Evolutionary conservation across 2,888 invertebrate species (phyloP).

Genomic region (Drosophila barbarae): DNA sequence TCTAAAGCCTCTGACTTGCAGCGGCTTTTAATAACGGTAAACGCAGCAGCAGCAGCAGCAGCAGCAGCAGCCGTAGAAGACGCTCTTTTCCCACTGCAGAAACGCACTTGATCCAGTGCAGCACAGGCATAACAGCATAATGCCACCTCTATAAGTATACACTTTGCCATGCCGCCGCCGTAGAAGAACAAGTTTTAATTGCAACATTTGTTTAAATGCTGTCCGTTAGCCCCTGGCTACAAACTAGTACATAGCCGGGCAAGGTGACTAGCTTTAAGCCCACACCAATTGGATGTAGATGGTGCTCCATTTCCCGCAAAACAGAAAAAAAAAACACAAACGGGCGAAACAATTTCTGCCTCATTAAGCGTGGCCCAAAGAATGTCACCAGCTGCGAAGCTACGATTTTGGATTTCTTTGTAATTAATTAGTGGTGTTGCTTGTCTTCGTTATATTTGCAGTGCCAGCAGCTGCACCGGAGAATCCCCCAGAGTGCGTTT

Average conservation of each 20-base stretch:
- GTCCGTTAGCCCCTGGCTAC: constrained; percentile 62
- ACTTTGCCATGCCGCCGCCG: constrained; percentile 33
- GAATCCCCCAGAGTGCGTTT: constrained; percentile 38
- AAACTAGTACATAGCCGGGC: constrained; percentile 37
- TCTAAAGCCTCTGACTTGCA: constrained; percentile 46
- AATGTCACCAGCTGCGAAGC: constrained; percentile 56
- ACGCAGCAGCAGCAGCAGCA: constrained; percentile 18
- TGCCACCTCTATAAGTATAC: constrained; percentile 57
- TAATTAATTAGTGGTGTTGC: constrained; percentile 53
- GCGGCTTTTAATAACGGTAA: constrained; percentile 62
- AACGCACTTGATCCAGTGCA: constrained; percentile 58
- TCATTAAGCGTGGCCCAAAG: constrained; percentile 59
- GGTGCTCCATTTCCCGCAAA: constrained; percentile 66
- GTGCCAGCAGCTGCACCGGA: constrained; percentile 22
- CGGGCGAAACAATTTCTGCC: constrained; percentile 67
- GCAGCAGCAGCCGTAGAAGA: constrained; percentile 1
- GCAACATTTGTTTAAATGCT: constrained; percentile 72
- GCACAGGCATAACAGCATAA: constrained; percentile 44
- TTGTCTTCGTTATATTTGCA: not conserved
- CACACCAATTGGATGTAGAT: constrained; percentile 48
- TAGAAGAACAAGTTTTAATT: constrained; percentile 70
- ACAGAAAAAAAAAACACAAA: constrained; percentile 27
- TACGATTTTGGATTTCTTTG: constrained; percentile 61
- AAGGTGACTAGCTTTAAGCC: constrained; percentile 7
- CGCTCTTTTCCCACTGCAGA: constrained; percentile 50